A percentile compares a stretch with the other conserved stretches of the same genome.
These are phyloP conservation scores for Venturia canescens DNA, from an alignment of 1,140 invertebrate species.

Conservation along the genomic window DNA sequence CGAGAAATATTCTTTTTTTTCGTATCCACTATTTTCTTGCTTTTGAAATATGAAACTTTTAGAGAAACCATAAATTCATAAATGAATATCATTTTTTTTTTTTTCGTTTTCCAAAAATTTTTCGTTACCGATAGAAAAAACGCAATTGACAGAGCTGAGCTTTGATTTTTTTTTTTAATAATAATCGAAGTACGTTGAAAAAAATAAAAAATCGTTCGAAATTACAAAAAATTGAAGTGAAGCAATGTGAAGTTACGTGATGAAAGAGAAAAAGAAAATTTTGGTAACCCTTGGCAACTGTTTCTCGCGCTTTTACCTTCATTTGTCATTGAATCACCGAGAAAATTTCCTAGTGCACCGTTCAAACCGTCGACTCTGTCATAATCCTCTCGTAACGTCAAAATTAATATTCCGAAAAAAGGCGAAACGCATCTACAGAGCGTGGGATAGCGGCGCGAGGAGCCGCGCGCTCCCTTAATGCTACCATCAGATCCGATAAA, in stretches of 20 bases:
- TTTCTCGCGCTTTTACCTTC: not conserved
- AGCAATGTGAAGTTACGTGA: not conserved
- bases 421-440: constrained; percentile 32
- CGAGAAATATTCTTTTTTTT: too few species aligned
- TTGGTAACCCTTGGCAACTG: constrained; percentile 31
- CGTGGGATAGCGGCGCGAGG: constrained; percentile 35
- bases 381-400: constrained; percentile 37
- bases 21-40: too few species aligned
- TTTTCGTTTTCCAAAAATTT: too few species aligned
- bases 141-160: too few species aligned
- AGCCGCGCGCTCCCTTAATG: constrained; percentile 42
- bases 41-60: too few species aligned
- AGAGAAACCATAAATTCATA: too few species aligned
- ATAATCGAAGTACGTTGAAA: too few species aligned
- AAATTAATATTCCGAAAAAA: constrained; percentile 36
- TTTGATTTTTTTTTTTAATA: too few species aligned
- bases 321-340: constrained; percentile 13
- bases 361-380: constrained; percentile 43
- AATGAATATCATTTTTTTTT: too few species aligned
- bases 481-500: constrained; percentile 27
- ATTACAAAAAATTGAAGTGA: too few species aligned
- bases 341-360: constrained; percentile 39
- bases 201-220: too few species aligned
- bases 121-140: too few species aligned
- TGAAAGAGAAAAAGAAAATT: constrained; percentile 3